Base-by-base conservation (phyloP, 2,797 vertebrate species). In the Antennarius maculatus region DNA sequence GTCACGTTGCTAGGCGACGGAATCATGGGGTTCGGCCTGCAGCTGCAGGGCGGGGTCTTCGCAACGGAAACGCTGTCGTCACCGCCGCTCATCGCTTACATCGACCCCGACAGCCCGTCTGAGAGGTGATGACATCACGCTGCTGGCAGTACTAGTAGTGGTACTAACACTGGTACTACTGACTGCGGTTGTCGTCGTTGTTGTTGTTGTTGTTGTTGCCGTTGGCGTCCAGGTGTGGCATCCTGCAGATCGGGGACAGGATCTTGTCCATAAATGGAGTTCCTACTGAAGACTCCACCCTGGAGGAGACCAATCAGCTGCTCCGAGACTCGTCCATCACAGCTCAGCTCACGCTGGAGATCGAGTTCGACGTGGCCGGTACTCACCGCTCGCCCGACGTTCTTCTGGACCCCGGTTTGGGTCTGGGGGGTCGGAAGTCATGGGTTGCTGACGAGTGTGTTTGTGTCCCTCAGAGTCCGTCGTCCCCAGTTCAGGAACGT, bases 291-390 rank as follows among this genome's bases (percentile, higher is more conserved):
- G 97, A 98, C 83, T 98, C 97, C 80, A 98, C 97, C 1, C 94
- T 99, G 70, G 97, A 99, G 77, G 97, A 99, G 88, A 97, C 97
- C 91, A 98, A 96, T 91, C 97, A 99, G 87, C 95, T 99, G 76
- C 95, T 99, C 66, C 89, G 97, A 91, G 97, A 99, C 88, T 97
- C 96, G 59, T 96, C 95, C 80, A 95, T 98, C 88, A 97, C 94
- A 0, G 96, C 93, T 90, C 97, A 97, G 88, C 97, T 98, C 87
- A 97, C 95, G 0, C 91, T 99, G 92, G 97, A 99, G 93, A 96
- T 99, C 12, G 97, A 99, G 91, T 99, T 99, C 64, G 97, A 99
- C 77, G 97, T 99, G 66, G 97, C 97, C 89, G 97, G 97, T 98
- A 93, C 18, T 12, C n/a, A 41, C 34, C 23, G 2, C 23, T 23